phyloP scores from a whole-genome alignment of 2,113 vertebrate genomes.

The Calyptomena viridis region DNA sequence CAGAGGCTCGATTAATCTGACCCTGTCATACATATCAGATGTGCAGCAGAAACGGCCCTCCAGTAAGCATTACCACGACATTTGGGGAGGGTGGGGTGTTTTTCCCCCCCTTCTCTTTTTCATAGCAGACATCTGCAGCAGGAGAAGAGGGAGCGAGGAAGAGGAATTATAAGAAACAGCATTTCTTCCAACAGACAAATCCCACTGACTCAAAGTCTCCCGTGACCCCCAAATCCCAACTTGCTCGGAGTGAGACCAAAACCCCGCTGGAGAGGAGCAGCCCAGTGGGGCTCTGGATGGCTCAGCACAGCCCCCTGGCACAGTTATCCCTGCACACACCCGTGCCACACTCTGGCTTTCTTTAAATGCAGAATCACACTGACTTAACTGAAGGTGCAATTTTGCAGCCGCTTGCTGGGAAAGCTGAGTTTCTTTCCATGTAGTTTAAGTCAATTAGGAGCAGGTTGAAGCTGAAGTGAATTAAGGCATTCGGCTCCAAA shows the following conservation, averaged over 20 bases:
- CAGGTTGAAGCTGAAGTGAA: slow-evolving; percentile 61
- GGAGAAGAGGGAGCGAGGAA: background rate
- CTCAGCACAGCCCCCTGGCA: background rate
- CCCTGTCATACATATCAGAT: slow-evolving; percentile 53
- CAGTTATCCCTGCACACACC: background rate
- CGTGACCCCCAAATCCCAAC: background rate
- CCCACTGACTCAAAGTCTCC: background rate
- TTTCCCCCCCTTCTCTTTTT: background rate
- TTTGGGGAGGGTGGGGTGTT: background rate
- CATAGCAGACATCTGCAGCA: slow-evolving; percentile 56
- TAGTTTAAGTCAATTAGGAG: slow-evolving; percentile 53
- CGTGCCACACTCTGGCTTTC: background rate
- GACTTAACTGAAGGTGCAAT: slow-evolving; percentile 9
- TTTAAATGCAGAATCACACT: background rate
- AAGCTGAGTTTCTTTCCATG: slow-evolving; percentile 25
- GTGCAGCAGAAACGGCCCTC: slow-evolving; percentile 60
- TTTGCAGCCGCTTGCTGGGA: slow-evolving; percentile 25
- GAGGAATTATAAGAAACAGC: background rate
- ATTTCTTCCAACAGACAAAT: background rate
- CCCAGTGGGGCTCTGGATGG: background rate
- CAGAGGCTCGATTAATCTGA: slow-evolving; percentile 53
- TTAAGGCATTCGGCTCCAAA: slow-evolving; percentile 30
- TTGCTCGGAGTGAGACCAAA: background rate
- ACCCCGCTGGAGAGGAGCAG: background rate
- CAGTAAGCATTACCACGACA: slow-evolving; percentile 36